Conservation (phyloP, 2,888 invertebrate species). For the Agonum fuliginosum region DNA sequence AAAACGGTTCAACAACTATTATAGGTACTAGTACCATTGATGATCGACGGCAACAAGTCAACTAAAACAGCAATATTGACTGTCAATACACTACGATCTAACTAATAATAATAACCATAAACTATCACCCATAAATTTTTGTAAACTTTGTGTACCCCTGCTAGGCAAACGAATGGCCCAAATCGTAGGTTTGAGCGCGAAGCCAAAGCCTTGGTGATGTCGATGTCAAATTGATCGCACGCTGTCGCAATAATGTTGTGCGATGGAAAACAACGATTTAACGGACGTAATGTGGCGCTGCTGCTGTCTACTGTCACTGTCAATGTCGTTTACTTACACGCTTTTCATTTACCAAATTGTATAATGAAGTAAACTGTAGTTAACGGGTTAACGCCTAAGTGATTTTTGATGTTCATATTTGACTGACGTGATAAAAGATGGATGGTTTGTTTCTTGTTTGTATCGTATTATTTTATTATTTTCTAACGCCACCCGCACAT, state of each 20-base stretch:
- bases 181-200: neutral
- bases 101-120: no score
- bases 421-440: constrained; percentile 12
- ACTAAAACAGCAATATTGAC: no score
- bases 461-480: neutral
- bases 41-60: no score
- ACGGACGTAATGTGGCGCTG: neutral
- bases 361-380: constrained; percentile 9
- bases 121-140: no score
- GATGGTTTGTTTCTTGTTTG: constrained; percentile 16
- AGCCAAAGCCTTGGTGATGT: neutral
- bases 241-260: neutral
- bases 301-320: constrained; percentile 13
- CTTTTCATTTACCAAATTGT: constrained; percentile 29
- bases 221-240: neutral
- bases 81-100: no score
- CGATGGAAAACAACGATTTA: constrained; percentile 33
- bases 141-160: no score
- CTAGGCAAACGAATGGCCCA: neutral
- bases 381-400: constrained; percentile 14
- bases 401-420: constrained; percentile 26
- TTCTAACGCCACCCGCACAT: no score
- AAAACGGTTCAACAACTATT: no score
- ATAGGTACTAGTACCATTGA: no score
- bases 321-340: neutral